These are phyloP conservation scores for Tragulus kanchil DNA, from an alignment of 2,113 vertebrate species.

Conservation along the genomic window DNA sequence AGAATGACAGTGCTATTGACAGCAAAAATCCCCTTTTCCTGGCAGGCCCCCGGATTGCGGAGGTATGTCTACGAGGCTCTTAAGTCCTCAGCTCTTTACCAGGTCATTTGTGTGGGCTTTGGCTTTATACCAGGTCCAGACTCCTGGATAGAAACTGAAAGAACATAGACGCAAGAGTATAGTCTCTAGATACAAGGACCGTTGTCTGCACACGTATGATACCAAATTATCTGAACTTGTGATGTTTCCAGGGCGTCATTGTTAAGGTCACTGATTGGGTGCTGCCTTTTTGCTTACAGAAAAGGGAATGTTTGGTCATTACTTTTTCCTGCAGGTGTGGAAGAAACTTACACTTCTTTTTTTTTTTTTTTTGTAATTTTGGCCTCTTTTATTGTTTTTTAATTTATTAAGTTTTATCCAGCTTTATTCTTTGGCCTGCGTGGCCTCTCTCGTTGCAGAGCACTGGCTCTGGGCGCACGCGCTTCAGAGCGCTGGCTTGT, in stretches of 20 bases:
- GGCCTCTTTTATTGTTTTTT: no score
- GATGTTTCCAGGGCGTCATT: background rate
- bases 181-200: background rate
- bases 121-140: background rate
- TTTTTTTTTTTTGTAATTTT: no score
- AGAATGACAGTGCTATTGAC: background rate
- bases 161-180: background rate
- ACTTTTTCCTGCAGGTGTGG: background rate
- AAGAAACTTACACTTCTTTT: background rate
- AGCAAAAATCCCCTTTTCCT: background rate
- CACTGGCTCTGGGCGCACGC: no score
- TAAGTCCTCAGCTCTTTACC: background rate
- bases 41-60: background rate
- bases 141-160: background rate
- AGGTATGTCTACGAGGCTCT: background rate
- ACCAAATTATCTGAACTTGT: background rate
- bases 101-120: background rate
- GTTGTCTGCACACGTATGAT: background rate
- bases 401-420: no score
- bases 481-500: no score
- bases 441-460: no score
- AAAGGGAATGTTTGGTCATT: background rate
- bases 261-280: background rate
- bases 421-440: no score
- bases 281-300: background rate